Evolutionary conservation across 1,140 invertebrate species (phyloP).

Genomic region (Aphaenogaster floridana): DNA sequence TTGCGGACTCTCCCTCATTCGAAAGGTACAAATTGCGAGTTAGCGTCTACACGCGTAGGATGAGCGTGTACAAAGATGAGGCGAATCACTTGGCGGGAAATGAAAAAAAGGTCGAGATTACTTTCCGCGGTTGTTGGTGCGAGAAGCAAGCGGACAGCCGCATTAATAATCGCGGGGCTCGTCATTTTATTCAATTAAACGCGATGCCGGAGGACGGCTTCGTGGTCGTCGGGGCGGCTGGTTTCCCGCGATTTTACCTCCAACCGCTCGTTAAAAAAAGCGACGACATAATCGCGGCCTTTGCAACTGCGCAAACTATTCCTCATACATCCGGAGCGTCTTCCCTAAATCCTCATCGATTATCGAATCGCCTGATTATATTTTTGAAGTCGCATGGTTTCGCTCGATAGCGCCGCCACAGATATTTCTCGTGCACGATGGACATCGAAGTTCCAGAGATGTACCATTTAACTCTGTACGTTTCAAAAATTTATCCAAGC

Average conservation of each 20-base stretch:
- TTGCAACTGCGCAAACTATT: neutral
- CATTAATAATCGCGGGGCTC: conserved; percentile 64
- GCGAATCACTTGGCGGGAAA: conserved; percentile 12
- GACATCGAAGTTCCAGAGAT: neutral
- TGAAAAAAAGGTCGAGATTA: conserved; percentile 42
- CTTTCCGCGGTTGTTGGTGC: conserved; percentile 33
- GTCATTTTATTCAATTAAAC: conserved; percentile 69
- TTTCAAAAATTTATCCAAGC: neutral
- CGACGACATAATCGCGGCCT: neutral
- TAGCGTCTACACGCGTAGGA: conserved; percentile 5
- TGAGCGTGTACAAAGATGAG: neutral
- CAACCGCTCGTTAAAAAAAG: conserved; percentile 35
- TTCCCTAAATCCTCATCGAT: neutral
- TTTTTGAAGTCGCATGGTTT: neutral
- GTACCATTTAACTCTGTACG: neutral
- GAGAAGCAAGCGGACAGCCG: conserved; percentile 18
- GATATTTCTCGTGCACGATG: neutral
- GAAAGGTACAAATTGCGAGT: conserved; percentile 33
- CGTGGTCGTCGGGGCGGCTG: neutral
- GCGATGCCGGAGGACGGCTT: conserved; percentile 11
- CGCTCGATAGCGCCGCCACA: neutral
- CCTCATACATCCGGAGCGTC: neutral
- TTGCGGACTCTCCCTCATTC: neutral
- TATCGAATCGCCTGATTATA: neutral
- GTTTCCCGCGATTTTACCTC: conserved; percentile 35